These are phyloP conservation scores for Sebastes dallii DNA, from an alignment of 2,797 vertebrate genomes.

Conservation along the genomic window DNA sequence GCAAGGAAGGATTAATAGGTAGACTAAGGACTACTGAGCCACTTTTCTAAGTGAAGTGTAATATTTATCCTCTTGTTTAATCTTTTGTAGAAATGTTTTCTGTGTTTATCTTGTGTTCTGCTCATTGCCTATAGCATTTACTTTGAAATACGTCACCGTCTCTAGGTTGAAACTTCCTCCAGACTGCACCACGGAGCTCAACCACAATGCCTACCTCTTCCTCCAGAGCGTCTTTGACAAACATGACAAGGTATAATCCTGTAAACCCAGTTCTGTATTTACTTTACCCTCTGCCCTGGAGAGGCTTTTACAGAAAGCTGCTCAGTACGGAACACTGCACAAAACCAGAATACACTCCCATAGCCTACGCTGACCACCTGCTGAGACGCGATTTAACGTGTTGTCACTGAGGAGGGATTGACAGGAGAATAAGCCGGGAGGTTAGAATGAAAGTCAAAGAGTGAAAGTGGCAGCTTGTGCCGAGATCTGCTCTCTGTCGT, in stretches of 20 bases:
- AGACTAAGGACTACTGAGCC: neutral
- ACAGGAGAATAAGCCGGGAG: constrained; percentile 39
- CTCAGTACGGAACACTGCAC: constrained; percentile 3
- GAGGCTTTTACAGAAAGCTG: constrained; percentile 30
- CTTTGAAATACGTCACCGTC: neutral
- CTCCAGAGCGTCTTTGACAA: constrained; percentile 97
- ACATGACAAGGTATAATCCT: constrained; percentile 91
- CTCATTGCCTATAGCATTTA: neutral
- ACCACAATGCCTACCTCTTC: constrained; percentile 96
- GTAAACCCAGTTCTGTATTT: constrained; percentile 35
- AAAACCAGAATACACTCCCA: constrained; percentile 21
- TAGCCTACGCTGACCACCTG: constrained; percentile 24
- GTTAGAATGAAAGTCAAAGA: constrained; percentile 42
- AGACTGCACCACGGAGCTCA: constrained; percentile 96
- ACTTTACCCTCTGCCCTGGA: constrained; percentile 28
- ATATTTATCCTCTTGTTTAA: neutral
- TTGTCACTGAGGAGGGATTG: constrained; percentile 46
- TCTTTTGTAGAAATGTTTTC: neutral
- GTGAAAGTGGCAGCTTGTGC: constrained; percentile 30
- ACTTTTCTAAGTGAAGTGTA: neutral
- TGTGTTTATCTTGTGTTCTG: neutral
- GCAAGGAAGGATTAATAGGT: neutral
- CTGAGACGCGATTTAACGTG: constrained; percentile 41
- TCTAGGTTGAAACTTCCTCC: constrained; percentile 90
- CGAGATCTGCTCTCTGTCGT: constrained; percentile 21